A percentile compares a stretch with the other conserved stretches of the same genome.
These are phyloP conservation scores for Trichonephila clavata DNA, from an alignment of 1,140 invertebrate species.

Conservation along the genomic window DNA sequence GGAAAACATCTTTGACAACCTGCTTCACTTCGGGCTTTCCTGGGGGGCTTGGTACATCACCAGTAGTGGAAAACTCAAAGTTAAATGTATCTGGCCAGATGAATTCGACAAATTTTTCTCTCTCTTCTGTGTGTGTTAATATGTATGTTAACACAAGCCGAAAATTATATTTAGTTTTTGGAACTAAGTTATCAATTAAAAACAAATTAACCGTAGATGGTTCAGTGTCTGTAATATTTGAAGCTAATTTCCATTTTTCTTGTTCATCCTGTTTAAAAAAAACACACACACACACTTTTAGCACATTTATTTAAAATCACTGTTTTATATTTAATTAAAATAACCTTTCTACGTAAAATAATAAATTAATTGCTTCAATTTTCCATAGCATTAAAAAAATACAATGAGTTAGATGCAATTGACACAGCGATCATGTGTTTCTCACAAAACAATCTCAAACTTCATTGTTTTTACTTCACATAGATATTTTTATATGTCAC, in stretches of 20 bases:
- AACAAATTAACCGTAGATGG: constrained; percentile 76
- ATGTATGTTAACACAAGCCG: constrained; percentile 86
- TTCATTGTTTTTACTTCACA: no score
- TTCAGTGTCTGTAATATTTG: constrained; percentile 49
- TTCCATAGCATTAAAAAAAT: no score
- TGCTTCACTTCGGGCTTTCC: constrained; percentile 84
- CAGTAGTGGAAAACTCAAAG: constrained; percentile 89
- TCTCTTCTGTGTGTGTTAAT: constrained; percentile 51
- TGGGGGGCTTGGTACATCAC: constrained; percentile 82
- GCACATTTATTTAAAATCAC: no score
- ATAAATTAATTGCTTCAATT: no score
- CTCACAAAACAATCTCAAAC: no score
- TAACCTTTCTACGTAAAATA: no score
- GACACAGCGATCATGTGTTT: no score
- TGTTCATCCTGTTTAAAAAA: not conserved
- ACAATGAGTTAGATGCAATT: no score
- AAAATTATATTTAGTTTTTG: constrained; percentile 88
- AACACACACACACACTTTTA: not conserved
- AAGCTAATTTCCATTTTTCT: not conserved
- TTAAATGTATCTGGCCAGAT: constrained; percentile 86
- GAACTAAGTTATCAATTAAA: constrained; percentile 83
- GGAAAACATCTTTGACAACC: constrained; percentile 85
- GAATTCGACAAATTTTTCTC: constrained; percentile 83
- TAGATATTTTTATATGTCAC: no score
- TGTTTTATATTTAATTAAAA: no score